phyloP scores from a whole-genome alignment of 2,888 invertebrate genomes.

The Brachylomia viminalis region DNA sequence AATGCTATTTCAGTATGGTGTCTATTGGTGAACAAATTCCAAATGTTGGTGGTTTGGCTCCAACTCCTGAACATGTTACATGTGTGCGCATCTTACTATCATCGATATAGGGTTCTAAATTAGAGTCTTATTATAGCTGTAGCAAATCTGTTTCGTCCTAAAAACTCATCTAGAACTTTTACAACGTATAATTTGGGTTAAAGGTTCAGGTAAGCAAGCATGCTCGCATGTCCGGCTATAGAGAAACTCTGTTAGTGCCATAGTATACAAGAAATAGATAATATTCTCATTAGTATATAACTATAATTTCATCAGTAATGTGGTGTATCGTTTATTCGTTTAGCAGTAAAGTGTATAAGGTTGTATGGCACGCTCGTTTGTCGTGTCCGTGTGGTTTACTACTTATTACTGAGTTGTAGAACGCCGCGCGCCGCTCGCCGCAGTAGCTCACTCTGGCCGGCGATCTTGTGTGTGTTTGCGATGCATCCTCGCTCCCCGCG shows the following conservation, averaged over 20 bases:
- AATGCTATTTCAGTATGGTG: constrained; percentile 31
- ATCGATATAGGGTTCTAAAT: constrained; percentile 43
- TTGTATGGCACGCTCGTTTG: constrained; percentile 63
- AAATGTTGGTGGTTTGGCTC: constrained; percentile 37
- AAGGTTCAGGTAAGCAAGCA: constrained; percentile 59
- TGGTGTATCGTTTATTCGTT: constrained; percentile 46
- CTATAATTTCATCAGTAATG: constrained; percentile 42
- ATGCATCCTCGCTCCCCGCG: constrained; percentile 81
- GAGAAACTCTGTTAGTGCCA: constrained; percentile 19
- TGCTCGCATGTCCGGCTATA: constrained; percentile 54
- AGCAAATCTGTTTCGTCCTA: constrained; percentile 33
- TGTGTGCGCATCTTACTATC: constrained; percentile 50
- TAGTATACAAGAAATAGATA: constrained; percentile 16
- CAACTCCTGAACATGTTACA: constrained; percentile 73
- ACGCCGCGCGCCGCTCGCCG: constrained; percentile 71
- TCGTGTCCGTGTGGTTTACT: constrained; percentile 70
- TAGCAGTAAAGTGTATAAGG: constrained; percentile 42
- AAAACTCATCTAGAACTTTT: constrained; percentile 13
- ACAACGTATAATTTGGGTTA: constrained; percentile 13
- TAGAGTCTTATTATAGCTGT: constrained; percentile 23
- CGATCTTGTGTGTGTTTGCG: constrained; percentile 88
- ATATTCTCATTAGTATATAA: constrained; percentile 34
- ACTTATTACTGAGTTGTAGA: constrained; percentile 85
- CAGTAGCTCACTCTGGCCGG: constrained; percentile 89
- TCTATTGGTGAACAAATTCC: constrained; percentile 13